phyloP scores from a whole-genome alignment of 2,888 invertebrate genomes.

The Diloba caeruleocephala region DNA sequence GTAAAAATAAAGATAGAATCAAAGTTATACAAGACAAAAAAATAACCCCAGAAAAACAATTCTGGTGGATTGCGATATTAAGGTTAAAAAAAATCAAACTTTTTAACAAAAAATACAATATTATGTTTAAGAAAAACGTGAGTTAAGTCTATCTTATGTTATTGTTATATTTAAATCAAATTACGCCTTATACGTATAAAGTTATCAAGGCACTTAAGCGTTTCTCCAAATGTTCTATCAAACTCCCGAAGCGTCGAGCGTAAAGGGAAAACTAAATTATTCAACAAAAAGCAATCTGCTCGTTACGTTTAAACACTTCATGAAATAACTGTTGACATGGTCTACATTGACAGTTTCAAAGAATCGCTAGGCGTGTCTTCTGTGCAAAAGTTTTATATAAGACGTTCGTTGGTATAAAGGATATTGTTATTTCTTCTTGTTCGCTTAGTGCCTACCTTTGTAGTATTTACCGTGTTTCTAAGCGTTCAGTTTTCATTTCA shows the following conservation, averaged over 20 bases:
- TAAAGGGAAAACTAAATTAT: conserved; percentile 41
- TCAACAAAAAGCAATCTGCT: conserved; percentile 44
- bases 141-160: conserved; percentile 5
- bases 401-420: conserved; percentile 58
- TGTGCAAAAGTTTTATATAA: conserved; percentile 42
- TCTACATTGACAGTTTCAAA: conserved; percentile 61
- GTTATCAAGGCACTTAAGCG: conserved; percentile 27
- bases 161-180: conserved; percentile 18
- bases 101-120: neutral
- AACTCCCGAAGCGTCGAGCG: conserved; percentile 14
- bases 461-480: conserved; percentile 61
- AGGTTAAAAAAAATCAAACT: too few relatives aligned
- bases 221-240: conserved; percentile 21
- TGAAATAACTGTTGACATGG: conserved; percentile 62
- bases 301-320: conserved; percentile 55
- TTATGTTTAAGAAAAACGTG: conserved; percentile 1
- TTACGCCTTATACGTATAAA: conserved; percentile 19
- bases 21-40: too few relatives aligned
- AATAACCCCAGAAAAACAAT: too few relatives aligned
- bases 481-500: conserved; percentile 63
- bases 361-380: conserved; percentile 40
- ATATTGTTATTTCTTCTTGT: conserved; percentile 69
- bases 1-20: too few relatives aligned
- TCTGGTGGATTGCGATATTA: too few relatives aligned
- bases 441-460: conserved; percentile 64